Evolutionary conservation across 2,888 invertebrate genomes (phyloP), one percentile per base, ranked within the genome.

Genomic region (Drosophila prolongata): DNA sequence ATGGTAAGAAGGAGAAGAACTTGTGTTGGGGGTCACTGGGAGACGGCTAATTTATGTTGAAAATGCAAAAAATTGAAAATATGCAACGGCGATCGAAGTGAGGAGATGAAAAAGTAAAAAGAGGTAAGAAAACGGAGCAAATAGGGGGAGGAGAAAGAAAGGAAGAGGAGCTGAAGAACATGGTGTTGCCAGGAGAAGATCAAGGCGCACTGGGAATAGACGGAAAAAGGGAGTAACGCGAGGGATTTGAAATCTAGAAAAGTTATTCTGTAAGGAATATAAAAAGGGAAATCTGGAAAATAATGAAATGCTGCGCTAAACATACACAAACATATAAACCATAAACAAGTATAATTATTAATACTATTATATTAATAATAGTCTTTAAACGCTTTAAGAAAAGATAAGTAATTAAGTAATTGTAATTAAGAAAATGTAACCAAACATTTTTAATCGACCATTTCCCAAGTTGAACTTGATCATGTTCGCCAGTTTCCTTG

Each of bases 41-140:
- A 70, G 65, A 80, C 84, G 78, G 85, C 61, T 80, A 84, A 78
- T 85, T 84, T 84, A 80, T 84, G 84, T 78, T 59, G 38, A 58
- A 73, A 80, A 53, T 56, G 59, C 53, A 65, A 70, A 70, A 65
- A 70, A 70, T 55, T 27, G 27, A 70, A 69, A 66, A 71, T 70
- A 58, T 70, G 59, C 59, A 70, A 71, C 66, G 71, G 65, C 44
- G 34, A 72, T 69, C 60, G 40, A 42, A 30, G 53, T 34, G 46
- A 43, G 43, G 37, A 46, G 37, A 37, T 16, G 13, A 11, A 64
- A 59, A 46, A 62, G 37, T 62, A 40, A 56, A 58, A 44, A 55
- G 37, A 24, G 27, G 6, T 16, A 46, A 27, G 8, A 55, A 30
- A 19, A 30, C 11, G 43, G 9, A 16, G 13, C 24, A 46, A 1